These are phyloP conservation scores for Pagrus major DNA, from an alignment of 2,113 vertebrate genomes.

Conservation along the genomic window DNA sequence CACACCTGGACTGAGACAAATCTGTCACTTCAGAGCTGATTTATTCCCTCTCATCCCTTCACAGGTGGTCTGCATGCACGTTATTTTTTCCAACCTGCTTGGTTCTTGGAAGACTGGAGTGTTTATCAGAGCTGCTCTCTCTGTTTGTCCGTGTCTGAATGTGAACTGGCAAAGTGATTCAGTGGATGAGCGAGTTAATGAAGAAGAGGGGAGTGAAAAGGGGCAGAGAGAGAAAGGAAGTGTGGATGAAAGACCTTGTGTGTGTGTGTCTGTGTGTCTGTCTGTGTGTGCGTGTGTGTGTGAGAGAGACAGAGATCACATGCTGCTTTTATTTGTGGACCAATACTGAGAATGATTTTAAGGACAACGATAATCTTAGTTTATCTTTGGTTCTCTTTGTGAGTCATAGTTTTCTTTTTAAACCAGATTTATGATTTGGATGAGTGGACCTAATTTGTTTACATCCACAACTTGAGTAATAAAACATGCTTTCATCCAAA, in stretches of 20 bases:
- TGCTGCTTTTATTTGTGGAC: conserved; percentile 27
- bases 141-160: conserved; percentile 31
- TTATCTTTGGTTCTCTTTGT: neutral
- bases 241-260: conserved; percentile 26
- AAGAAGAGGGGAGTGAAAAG: conserved; percentile 19
- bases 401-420: neutral
- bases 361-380: neutral
- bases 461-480: neutral
- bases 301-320: too few relatives aligned
- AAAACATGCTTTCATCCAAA: neutral
- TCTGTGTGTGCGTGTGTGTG: neutral
- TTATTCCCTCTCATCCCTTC: neutral
- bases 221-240: conserved; percentile 22
- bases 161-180: conserved; percentile 1
- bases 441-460: neutral
- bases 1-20: conserved; percentile 31
- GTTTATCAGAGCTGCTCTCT: conserved; percentile 6
- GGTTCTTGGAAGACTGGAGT: neutral
- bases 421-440: conserved; percentile 2
- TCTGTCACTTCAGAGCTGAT: neutral
- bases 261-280: neutral
- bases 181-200: conserved; percentile 21
- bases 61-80: neutral
- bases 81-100: conserved; percentile 4
- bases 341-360: conserved; percentile 11